Evolutionary conservation across 2,797 vertebrate species (phyloP).

Genomic region (Apogon talboti): DNA sequence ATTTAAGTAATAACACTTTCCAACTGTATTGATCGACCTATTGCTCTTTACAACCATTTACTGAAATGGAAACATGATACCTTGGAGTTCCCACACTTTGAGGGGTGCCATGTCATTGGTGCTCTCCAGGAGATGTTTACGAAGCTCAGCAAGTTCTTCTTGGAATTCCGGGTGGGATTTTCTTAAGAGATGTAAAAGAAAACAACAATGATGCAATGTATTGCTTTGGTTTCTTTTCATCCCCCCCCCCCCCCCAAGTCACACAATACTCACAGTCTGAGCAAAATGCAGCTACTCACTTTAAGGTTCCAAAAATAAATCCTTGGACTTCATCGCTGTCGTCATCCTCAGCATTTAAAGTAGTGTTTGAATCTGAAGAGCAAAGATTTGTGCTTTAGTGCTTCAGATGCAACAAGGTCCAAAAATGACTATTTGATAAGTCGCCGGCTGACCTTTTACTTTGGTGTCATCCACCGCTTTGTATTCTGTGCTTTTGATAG

Average conservation of each 20-base stretch:
- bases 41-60: neutral
- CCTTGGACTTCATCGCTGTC: constrained; percentile 90
- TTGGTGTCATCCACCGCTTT: constrained; percentile 94
- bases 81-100: constrained; percentile 98
- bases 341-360: constrained; percentile 77
- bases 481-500: constrained; percentile 98
- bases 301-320: constrained; percentile 92
- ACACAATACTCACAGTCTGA: neutral
- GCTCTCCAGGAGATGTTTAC: constrained; percentile 92
- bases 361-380: constrained; percentile 84
- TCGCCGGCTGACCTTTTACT: constrained; percentile 87
- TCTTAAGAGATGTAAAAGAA: constrained; percentile 69
- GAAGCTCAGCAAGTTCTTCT: constrained; percentile 88
- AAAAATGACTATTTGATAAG: constrained; percentile 32
- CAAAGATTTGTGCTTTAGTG: constrained; percentile 26
- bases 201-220: neutral
- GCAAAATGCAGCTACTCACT: constrained; percentile 80
- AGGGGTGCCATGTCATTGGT: constrained; percentile 90
- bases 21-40: neutral
- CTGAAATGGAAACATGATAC: constrained; percentile 71
- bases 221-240: neutral
- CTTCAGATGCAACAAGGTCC: constrained; percentile 13
- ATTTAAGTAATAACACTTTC: neutral
- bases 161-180: constrained; percentile 89
- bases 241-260: too few relatives aligned